A percentile compares a stretch with the other conserved stretches of the same genome.
Evolutionary conservation across 92 coral and sea anemone species (phyloP).

Genomic region (Paramuricea clavata): DNA sequence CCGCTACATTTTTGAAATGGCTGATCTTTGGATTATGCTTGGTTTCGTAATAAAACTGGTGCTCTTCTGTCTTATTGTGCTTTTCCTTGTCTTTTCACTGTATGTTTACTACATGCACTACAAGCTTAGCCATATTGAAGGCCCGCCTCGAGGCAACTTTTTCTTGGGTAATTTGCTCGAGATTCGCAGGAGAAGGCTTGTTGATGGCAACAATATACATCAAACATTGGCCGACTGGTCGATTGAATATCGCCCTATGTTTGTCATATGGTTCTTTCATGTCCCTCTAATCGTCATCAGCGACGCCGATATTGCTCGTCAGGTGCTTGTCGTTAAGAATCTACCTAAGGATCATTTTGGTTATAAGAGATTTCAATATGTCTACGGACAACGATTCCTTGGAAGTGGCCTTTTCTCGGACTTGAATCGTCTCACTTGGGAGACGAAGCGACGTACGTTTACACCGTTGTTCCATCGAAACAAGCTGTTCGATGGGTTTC

Average conservation of each 20-base stretch:
- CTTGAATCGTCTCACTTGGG: constrained; percentile 73
- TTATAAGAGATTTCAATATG: constrained; percentile 77
- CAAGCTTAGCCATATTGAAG: constrained; percentile 82
- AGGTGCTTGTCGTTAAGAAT: constrained; percentile 79
- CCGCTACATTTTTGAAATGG: too few species aligned
- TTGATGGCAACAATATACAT: constrained; percentile 74
- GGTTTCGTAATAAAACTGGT: not conserved
- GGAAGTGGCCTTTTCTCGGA: constrained; percentile 86
- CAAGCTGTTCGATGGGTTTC: constrained; percentile 59
- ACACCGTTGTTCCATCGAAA: constrained; percentile 78
- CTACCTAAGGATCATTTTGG: constrained; percentile 85
- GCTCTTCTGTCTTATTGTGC: not conserved
- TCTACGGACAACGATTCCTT: constrained; percentile 86
- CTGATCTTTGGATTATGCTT: not conserved
- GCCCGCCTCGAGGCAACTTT: constrained; percentile 83
- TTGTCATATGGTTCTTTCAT: constrained; percentile 86
- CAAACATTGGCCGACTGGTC: constrained; percentile 85
- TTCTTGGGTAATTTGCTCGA: constrained; percentile 80
- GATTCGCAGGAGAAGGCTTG: constrained; percentile 68
- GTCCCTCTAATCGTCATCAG: constrained; percentile 83
- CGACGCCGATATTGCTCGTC: constrained; percentile 79
- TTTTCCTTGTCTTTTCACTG: constrained; percentile 50
- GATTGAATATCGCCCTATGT: constrained; percentile 76
- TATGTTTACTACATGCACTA: constrained; percentile 54
- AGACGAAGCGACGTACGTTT: constrained; percentile 65